Conservation (phyloP, 2,797 vertebrate genomes). For the Scleropages formosus region DNA sequence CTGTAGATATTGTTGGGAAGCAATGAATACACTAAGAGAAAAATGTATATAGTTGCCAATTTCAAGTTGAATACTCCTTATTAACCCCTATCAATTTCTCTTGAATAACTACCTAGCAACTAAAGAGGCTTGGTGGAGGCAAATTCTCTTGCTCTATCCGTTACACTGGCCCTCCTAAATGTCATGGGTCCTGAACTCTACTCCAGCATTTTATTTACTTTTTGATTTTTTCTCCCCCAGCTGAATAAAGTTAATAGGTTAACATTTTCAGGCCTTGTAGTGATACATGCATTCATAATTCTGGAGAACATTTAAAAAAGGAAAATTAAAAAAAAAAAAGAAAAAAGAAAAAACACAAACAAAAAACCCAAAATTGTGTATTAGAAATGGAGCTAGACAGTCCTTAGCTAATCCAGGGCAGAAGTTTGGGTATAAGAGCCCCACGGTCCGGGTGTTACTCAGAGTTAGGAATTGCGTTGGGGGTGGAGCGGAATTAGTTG, state of each 20-base stretch:
- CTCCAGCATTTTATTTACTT: not conserved
- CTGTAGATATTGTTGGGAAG: constrained; percentile 38
- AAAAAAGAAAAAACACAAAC: constrained; percentile 64
- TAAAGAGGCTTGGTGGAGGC: constrained; percentile 14
- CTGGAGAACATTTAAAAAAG: constrained; percentile 53
- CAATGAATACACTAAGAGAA: constrained; percentile 25
- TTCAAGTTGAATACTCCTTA: constrained; percentile 24
- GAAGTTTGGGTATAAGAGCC: constrained; percentile 66
- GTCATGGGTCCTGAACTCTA: not conserved
- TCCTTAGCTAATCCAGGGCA: constrained; percentile 71
- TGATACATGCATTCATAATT: constrained; percentile 75
- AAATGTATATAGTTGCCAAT: constrained; percentile 25
- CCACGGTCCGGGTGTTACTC: constrained; percentile 66
- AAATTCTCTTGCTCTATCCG: constrained; percentile 16
- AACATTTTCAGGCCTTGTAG: constrained; percentile 59
- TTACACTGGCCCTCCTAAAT: constrained; percentile 18
- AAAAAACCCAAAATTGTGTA: constrained; percentile 65
- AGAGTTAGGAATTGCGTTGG: constrained; percentile 66
- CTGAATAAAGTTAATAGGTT: constrained; percentile 45
- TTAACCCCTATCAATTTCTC: constrained; percentile 13
- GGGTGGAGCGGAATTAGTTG: constrained; percentile 74
- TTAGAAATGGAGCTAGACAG: constrained; percentile 78
- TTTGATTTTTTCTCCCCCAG: constrained; percentile 12
- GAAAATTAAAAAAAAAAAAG: constrained; percentile 64
- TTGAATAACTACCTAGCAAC: not conserved